Conservation (phyloP, 1,140 invertebrate species). For the Chionoecetes opilio region DNA sequence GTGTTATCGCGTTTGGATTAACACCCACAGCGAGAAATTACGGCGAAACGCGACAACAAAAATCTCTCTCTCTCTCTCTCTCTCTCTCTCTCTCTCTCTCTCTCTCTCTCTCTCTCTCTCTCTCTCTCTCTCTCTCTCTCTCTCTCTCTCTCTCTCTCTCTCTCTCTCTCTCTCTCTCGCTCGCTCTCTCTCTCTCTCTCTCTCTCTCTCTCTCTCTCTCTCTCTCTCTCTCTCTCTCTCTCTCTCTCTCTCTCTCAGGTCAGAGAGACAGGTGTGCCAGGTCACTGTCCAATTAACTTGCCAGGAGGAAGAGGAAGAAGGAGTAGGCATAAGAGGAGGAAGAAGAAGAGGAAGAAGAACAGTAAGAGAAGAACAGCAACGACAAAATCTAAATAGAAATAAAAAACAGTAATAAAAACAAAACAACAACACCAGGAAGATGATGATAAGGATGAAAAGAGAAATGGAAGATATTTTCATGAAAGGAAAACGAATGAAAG, state of each 20-base stretch:
- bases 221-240: slow-evolving; percentile 14
- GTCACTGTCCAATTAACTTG: slow-evolving; percentile 9
- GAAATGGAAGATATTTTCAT: no score
- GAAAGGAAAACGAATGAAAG: no score
- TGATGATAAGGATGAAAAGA: not conserved
- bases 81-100: not conserved
- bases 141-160: not conserved
- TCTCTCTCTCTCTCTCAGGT: not conserved
- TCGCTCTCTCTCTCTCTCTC: not conserved
- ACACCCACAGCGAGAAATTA: no score
- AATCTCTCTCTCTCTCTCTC: no score
- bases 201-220: slow-evolving; percentile 27
- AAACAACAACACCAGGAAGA: not conserved
- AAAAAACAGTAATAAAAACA: not conserved
- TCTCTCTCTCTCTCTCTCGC: no score
- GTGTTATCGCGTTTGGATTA: no score
- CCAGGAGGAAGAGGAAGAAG: not conserved
- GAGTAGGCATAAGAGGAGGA: not conserved
- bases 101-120: slow-evolving; percentile 27
- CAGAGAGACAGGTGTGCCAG: not conserved
- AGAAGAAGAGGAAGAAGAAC: not conserved
- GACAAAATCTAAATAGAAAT: not conserved
- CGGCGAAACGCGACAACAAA: no score
- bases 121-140: slow-evolving; percentile 27
- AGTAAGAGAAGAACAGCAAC: no score